These are phyloP conservation scores for Oligia latruncula DNA, from an alignment of 2,888 invertebrate species.

Conservation along the genomic window DNA sequence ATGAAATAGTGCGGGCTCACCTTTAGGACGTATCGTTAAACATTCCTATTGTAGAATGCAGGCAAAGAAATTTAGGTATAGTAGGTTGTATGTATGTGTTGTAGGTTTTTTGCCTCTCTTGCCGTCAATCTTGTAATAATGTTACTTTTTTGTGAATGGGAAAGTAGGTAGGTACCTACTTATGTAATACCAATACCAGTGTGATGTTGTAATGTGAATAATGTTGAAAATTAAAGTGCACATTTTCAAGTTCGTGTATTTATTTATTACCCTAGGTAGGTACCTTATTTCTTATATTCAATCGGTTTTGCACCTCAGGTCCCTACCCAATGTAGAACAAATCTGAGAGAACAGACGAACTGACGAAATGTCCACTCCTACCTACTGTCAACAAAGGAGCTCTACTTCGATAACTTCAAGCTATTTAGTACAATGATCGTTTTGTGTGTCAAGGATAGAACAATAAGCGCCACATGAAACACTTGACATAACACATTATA, in stretches of 20 bases:
- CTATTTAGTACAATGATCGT: neutral
- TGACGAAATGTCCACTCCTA: neutral
- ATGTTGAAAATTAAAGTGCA: slow-evolving; percentile 47
- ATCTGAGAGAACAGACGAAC: neutral
- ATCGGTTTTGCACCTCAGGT: neutral
- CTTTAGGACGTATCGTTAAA: slow-evolving; percentile 10
- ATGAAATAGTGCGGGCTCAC: slow-evolving; percentile 12
- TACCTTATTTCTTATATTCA: neutral
- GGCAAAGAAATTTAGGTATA: neutral
- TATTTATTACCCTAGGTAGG: slow-evolving; percentile 11
- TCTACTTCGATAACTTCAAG: too few species aligned
- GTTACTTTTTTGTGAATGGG: slow-evolving; percentile 9
- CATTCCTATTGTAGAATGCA: slow-evolving; percentile 8
- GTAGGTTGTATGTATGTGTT: slow-evolving; percentile 13
- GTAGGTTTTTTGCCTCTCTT: slow-evolving; percentile 39
- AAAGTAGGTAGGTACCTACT: neutral
- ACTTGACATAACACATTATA: too few species aligned
- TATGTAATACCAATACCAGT: slow-evolving; percentile 28
- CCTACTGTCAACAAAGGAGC: too few species aligned
- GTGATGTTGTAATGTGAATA: slow-evolving; percentile 39
- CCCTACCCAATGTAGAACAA: neutral
- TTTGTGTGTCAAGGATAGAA: neutral
- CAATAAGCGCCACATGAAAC: too few species aligned
- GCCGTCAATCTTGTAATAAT: slow-evolving; percentile 29
- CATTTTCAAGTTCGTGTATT: slow-evolving; percentile 23